phyloP scores from a whole-genome alignment of 2,888 invertebrate genomes.

The Latrodectus hesperus region DNA sequence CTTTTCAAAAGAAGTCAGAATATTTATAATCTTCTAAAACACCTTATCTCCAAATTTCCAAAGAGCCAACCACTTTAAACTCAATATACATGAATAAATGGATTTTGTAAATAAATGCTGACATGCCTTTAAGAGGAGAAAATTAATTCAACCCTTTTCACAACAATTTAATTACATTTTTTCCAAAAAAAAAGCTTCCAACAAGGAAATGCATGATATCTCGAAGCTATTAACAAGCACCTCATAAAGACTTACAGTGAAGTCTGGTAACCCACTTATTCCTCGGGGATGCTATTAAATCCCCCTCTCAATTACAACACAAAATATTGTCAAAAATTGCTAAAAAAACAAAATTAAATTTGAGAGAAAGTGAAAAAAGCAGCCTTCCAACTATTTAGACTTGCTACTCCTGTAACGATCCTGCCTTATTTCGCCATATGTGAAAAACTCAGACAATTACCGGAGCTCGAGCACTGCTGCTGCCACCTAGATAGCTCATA shows the following conservation, averaged over 20 bases:
- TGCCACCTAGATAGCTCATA: conserved; percentile 56
- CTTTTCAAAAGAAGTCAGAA: no score
- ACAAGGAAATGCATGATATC: not conserved
- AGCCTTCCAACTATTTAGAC: no score
- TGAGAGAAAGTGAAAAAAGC: not conserved
- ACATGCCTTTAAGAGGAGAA: not conserved
- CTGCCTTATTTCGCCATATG: conserved; percentile 12
- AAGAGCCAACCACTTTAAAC: not conserved
- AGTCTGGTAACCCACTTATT: not conserved
- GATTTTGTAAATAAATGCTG: not conserved
- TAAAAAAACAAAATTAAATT: conserved; percentile 1
- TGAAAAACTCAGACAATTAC: conserved; percentile 41
- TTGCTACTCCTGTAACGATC: conserved; percentile 10
- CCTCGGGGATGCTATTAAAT: conserved; percentile 35
- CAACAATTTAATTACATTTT: not conserved
- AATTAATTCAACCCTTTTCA: conserved; percentile 3
- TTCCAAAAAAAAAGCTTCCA: not conserved
- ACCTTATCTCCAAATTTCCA: no score
- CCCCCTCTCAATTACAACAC: conserved; percentile 38
- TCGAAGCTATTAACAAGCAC: not conserved
- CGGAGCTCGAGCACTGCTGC: not conserved
- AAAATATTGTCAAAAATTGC: conserved; percentile 48
- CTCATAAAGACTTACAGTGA: not conserved
- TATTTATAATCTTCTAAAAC: no score
- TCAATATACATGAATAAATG: not conserved